Conservation (phyloP, 2,113 vertebrate species). For the Calyptomena viridis region DNA sequence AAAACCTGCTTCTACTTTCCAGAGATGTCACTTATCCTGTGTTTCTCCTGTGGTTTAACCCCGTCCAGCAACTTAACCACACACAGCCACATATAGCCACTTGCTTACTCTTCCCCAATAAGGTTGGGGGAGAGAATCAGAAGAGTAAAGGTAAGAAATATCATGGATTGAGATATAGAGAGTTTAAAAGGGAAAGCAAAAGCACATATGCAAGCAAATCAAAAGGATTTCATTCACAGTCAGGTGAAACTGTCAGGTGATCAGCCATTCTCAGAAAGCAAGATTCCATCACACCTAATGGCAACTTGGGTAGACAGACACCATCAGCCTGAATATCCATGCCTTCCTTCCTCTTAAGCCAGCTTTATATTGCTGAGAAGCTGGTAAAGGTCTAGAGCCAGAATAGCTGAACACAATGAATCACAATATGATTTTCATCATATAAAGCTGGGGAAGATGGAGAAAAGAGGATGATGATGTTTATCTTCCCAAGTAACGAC, state of each 20-base stretch:
- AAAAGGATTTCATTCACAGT: neutral
- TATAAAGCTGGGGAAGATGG: no score
- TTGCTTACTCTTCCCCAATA: no score
- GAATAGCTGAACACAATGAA: fast-evolving
- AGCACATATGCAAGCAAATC: neutral
- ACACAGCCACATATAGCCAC: neutral
- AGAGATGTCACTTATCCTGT: neutral
- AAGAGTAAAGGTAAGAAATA: neutral
- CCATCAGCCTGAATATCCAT: fast-evolving
- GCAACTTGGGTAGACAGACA: neutral
- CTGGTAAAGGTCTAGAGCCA: no score
- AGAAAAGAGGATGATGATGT: neutral
- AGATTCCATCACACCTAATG: fast-evolving
- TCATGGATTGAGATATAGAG: neutral
- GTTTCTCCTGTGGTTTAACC: neutral
- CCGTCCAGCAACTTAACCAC: neutral
- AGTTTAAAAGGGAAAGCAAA: neutral
- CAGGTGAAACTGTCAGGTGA: no score
- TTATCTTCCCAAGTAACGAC: neutral
- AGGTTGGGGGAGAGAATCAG: neutral
- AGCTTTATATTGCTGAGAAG: neutral
- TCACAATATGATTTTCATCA: no score
- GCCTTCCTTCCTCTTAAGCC: neutral
- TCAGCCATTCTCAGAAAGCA: neutral
- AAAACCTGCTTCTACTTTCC: neutral